Percentiles rank a stretch among this genome's conserved stretches.
These are phyloP conservation scores for Xenopus laevis DNA, from an alignment of 2,113 vertebrate genomes.

Conservation along the genomic window DNA sequence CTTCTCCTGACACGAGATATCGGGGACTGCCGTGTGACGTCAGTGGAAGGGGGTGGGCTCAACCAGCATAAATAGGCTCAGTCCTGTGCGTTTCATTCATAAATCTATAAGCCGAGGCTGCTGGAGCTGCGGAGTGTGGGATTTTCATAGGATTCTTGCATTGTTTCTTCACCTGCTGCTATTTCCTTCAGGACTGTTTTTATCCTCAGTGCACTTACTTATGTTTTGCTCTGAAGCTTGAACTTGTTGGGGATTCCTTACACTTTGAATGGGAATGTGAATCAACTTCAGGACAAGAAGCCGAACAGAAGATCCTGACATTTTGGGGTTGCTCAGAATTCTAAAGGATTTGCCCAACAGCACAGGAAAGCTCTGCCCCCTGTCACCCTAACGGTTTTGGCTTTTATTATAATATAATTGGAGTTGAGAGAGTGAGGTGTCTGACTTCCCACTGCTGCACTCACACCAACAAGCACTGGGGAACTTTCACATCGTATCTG, in stretches of 20 bases:
- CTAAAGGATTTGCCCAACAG: no score
- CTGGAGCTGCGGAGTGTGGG: conserved; percentile 48
- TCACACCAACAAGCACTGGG: no score
- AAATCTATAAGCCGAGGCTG: conserved; percentile 64
- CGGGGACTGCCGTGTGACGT: conserved; percentile 53
- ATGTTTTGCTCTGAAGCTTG: no score
- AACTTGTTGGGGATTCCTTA: neutral
- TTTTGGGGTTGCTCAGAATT: neutral
- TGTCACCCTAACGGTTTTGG: no score
- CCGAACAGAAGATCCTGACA: neutral
- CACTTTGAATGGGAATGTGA: neutral
- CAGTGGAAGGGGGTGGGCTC: conserved; percentile 46
- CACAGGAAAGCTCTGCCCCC: no score
- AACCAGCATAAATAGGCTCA: conserved; percentile 59
- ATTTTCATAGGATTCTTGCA: neutral
- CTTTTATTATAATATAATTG: no score
- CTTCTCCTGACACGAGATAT: neutral
- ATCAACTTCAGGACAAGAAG: neutral
- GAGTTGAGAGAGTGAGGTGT: no score
- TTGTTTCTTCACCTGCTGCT: conserved; percentile 1
- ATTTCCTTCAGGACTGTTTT: conserved; percentile 3
- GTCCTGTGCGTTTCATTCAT: conserved; percentile 82
- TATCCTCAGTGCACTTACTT: no score
- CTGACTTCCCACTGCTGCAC: no score
- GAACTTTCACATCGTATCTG: no score